Conservation (phyloP, 1,140 invertebrate species). For the Uloborus diversus region DNA sequence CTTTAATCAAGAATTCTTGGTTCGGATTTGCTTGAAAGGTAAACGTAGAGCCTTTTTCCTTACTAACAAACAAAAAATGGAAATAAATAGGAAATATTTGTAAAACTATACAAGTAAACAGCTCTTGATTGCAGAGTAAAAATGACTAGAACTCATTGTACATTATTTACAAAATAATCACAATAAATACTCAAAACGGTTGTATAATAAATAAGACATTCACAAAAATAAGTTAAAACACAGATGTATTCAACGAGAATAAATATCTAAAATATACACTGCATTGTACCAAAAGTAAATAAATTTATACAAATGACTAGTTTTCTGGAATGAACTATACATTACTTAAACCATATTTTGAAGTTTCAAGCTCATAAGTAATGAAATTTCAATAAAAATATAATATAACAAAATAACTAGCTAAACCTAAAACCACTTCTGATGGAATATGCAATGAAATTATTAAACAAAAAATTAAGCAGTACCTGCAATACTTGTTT, state of each 20-base stretch:
- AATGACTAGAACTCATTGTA: constrained; percentile 29
- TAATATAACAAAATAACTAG: too few relatives aligned
- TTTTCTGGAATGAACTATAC: constrained; percentile 25
- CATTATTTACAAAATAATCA: constrained; percentile 43
- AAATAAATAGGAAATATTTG: constrained; percentile 15
- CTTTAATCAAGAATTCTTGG: constrained; percentile 37
- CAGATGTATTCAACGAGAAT: constrained; percentile 22
- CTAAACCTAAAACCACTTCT: too few relatives aligned
- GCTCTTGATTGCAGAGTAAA: constrained; percentile 13
- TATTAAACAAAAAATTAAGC: too few relatives aligned
- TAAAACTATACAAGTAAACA: constrained; percentile 37
- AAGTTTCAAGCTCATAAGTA: constrained; percentile 49
- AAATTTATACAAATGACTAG: constrained; percentile 25
- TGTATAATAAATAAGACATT: constrained; percentile 44
- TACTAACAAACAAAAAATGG: constrained; percentile 4
- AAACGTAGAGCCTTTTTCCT: not conserved
- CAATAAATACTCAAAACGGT: not conserved
- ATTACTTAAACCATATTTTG: constrained; percentile 26
- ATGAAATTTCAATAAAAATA: constrained; percentile 29
- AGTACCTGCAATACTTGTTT: too few relatives aligned
- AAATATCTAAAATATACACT: constrained; percentile 30
- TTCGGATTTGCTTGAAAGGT: constrained; percentile 37
- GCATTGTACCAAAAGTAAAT: constrained; percentile 12
- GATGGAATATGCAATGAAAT: too few relatives aligned
- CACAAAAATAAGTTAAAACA: constrained; percentile 51